A percentile compares a stretch with the other conserved stretches of the same genome.
These are phyloP conservation scores for Eupeodes luniger DNA, from an alignment of 2,888 invertebrate genomes.

Conservation along the genomic window DNA sequence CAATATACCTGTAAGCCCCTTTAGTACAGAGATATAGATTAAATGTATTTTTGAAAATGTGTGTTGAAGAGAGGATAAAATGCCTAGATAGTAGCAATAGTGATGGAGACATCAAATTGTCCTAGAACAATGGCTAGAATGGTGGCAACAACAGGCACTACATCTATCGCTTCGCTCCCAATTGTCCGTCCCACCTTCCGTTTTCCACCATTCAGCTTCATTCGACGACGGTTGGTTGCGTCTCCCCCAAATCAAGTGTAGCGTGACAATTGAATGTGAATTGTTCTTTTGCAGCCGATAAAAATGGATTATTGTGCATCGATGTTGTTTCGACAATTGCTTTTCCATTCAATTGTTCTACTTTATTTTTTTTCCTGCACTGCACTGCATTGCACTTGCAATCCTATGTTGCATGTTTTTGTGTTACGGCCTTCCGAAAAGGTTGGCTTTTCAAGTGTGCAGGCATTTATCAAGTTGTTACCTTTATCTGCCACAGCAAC, in stretches of 20 bases:
- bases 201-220: too few species aligned
- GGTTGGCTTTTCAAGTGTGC: slow-evolving; percentile 53
- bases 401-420: slow-evolving; percentile 29
- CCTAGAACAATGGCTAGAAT: slow-evolving; percentile 65
- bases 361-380: slow-evolving; percentile 8
- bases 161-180: slow-evolving; percentile 18
- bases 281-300: slow-evolving; percentile 58
- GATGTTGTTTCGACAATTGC: slow-evolving; percentile 63
- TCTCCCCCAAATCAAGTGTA: slow-evolving; percentile 6
- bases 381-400: not conserved
- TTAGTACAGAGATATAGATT: too few species aligned
- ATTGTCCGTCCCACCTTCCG: not conserved
- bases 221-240: too few species aligned
- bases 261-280: slow-evolving; percentile 44
- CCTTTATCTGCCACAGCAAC: slow-evolving; percentile 46
- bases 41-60: not conserved
- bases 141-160: slow-evolving; percentile 59
- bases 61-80: slow-evolving; percentile 50
- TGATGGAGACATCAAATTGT: slow-evolving; percentile 73
- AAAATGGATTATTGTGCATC: slow-evolving; percentile 64
- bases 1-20: not conserved
- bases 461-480: slow-evolving; percentile 73
- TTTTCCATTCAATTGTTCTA: slow-evolving; percentile 48
- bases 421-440: slow-evolving; percentile 33
- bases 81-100: not conserved